Percentiles rank a stretch among this genome's conserved stretches.
phyloP scores from a whole-genome alignment of 2,797 vertebrate species.

The Anas capensis region DNA sequence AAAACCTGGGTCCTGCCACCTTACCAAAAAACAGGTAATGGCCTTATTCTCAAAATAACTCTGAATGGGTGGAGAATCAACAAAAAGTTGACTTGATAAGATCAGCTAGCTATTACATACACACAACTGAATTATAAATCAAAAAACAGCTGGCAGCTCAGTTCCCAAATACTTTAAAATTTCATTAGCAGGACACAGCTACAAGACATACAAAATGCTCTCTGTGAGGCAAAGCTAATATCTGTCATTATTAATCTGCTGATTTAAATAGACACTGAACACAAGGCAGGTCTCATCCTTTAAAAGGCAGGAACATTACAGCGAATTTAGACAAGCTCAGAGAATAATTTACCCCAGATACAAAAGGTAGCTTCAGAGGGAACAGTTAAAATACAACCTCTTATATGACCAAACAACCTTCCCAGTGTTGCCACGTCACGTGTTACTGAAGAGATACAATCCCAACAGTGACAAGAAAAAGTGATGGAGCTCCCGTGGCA shows the following conservation, averaged over 20 bases:
- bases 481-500: not conserved
- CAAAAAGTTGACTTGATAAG: not conserved
- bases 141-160: slow-evolving; percentile 41
- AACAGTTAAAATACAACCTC: not conserved
- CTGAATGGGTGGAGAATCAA: not conserved
- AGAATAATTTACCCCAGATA: not conserved
- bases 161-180: not conserved
- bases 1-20: not conserved
- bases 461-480: not conserved
- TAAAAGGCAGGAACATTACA: not conserved
- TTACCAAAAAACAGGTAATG: not conserved
- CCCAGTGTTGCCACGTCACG: not conserved
- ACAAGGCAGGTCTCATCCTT: not conserved
- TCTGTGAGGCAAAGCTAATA: slow-evolving; percentile 38
- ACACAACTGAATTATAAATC: slow-evolving; percentile 26
- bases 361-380: not conserved
- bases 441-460: not conserved
- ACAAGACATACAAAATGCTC: slow-evolving; percentile 33
- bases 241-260: slow-evolving; percentile 53
- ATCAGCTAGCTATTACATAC: slow-evolving; percentile 2
- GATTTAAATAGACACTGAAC: slow-evolving; percentile 56
- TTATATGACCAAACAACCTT: not conserved
- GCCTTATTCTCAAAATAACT: not conserved
- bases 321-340: slow-evolving; percentile 5
- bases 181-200: slow-evolving; percentile 36